Conservation (phyloP, 2,113 vertebrate genomes). For the Heterotis niloticus region DNA sequence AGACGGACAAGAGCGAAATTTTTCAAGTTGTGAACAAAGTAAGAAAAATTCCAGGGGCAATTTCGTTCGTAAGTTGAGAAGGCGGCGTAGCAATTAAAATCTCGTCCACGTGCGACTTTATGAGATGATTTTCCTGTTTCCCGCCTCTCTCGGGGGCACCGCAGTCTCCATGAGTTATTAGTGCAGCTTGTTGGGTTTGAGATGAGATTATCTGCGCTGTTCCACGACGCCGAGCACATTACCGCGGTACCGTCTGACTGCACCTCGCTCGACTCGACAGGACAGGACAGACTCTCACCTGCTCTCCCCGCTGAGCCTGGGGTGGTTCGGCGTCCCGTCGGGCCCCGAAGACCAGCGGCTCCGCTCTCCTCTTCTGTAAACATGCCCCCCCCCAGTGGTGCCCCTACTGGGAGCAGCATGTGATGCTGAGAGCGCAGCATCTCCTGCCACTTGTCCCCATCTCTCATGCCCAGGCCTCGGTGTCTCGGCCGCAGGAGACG, state of each 20-base stretch:
- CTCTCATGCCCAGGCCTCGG: too few relatives aligned
- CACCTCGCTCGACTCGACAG: neutral
- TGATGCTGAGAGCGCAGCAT: too few relatives aligned
- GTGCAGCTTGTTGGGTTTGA: neutral
- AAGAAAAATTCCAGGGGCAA: too few relatives aligned
- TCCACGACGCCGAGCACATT: neutral
- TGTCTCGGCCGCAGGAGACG: too few relatives aligned
- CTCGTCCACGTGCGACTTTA: too few relatives aligned
- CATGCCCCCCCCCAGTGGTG: too few relatives aligned
- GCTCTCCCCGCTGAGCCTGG: neutral
- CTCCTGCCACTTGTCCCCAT: too few relatives aligned
- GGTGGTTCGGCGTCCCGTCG: neutral
- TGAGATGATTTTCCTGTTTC: neutral
- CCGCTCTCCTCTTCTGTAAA: neutral
- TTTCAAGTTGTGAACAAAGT: too few relatives aligned
- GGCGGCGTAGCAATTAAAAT: too few relatives aligned
- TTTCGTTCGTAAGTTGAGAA: too few relatives aligned
- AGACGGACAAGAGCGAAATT: too few relatives aligned
- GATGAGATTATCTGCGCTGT: neutral
- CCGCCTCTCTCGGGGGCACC: neutral
- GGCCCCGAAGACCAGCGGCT: neutral
- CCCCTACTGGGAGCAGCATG: too few relatives aligned
- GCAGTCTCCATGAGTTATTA: conserved; percentile 1
- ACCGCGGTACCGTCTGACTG: neutral
- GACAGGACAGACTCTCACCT: neutral